Conservation (phyloP, 2,888 invertebrate genomes). For the Allolobophora icterica region DNA sequence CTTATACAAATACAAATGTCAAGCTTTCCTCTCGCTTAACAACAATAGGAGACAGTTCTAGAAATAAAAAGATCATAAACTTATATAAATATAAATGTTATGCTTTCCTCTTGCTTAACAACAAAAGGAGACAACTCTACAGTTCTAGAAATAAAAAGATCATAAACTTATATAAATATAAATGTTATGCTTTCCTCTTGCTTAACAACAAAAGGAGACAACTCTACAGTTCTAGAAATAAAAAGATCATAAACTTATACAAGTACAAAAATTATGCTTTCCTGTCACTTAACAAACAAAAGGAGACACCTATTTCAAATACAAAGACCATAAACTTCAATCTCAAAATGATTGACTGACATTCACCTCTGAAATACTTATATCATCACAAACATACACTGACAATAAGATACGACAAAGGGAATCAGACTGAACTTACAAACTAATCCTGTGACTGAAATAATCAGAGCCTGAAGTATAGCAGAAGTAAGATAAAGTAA, state of each 20-base stretch:
- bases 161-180: not conserved
- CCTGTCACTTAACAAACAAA: not conserved
- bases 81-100: not conserved
- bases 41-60: not conserved
- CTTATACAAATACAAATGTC: not conserved
- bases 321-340: not conserved
- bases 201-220: not conserved
- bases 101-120: not conserved
- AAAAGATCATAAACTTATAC: not conserved
- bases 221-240: not conserved
- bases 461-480: no score
- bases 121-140: not conserved
- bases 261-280: not conserved
- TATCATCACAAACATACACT: not conserved
- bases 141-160: not conserved
- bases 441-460: not conserved
- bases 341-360: not conserved
- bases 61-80: not conserved
- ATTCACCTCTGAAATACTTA: not conserved
- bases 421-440: not conserved
- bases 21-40: not conserved
- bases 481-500: no score
- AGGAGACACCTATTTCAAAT: no score
- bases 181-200: not conserved
- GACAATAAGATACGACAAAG: not conserved